Conservation (phyloP, 1,140 invertebrate genomes). For the Zophobas atratus region DNA sequence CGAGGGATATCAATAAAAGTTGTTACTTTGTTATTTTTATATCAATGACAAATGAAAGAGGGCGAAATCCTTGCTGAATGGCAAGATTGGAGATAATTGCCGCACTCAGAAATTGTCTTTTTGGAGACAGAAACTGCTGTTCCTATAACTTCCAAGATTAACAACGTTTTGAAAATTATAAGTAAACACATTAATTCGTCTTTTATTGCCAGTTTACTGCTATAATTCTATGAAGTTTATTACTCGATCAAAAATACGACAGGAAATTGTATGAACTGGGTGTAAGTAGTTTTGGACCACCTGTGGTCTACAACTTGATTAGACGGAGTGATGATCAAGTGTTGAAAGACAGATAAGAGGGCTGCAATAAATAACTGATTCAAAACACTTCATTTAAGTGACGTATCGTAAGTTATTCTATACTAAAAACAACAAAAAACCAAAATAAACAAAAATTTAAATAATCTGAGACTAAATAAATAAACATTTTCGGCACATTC, state of each 20-base stretch:
- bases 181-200: slow-evolving; percentile 31
- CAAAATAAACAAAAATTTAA: no score
- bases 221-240: neutral
- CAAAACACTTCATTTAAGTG: slow-evolving; percentile 28
- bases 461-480: no score
- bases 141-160: slow-evolving; percentile 19
- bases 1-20: slow-evolving; percentile 12
- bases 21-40: slow-evolving; percentile 12
- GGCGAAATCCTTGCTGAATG: slow-evolving; percentile 10
- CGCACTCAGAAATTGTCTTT: slow-evolving; percentile 10
- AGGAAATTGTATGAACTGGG: slow-evolving; percentile 6
- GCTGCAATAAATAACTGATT: slow-evolving; percentile 22
- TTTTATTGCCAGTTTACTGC: neutral
- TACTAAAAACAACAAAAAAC: no score
- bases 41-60: slow-evolving; percentile 14
- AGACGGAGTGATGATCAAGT: neutral
- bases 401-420: slow-evolving; percentile 1
- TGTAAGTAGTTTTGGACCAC: slow-evolving; percentile 25
- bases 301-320: slow-evolving; percentile 17
- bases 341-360: slow-evolving; percentile 24
- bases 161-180: slow-evolving; percentile 22
- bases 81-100: slow-evolving; percentile 38
- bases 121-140: neutral
- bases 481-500: no score
- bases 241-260: slow-evolving; percentile 4